Conservation (phyloP, 2,888 invertebrate genomes). For the Calliphora vomitoria region DNA sequence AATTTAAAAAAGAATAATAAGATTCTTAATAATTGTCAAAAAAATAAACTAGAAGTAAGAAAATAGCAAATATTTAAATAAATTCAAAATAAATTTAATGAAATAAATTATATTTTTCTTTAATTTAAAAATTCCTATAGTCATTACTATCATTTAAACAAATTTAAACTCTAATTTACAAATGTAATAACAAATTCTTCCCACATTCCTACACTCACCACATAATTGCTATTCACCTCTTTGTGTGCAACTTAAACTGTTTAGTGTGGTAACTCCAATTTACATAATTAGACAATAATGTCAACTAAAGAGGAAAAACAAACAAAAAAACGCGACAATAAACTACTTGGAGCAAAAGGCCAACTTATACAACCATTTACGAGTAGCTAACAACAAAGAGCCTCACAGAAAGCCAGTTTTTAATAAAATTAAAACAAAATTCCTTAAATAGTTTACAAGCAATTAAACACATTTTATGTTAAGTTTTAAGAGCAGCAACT, state of each 20-base stretch:
- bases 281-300: slow-evolving; percentile 44
- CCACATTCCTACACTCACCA: no score
- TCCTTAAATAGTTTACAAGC: slow-evolving; percentile 53
- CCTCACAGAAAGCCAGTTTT: neutral
- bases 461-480: slow-evolving; percentile 42
- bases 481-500: neutral
- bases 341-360: slow-evolving; percentile 31
- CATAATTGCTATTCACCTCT: neutral
- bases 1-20: no score
- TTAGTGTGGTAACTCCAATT: neutral
- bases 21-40: no score
- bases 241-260: neutral
- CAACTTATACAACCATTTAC: slow-evolving; percentile 42
- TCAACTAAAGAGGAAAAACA: slow-evolving; percentile 14
- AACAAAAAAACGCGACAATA: slow-evolving; percentile 9
- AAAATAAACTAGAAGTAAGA: no score
- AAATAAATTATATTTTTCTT: no score
- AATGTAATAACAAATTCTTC: no score
- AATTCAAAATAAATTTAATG: no score
- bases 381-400: neutral
- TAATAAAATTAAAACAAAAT: slow-evolving; percentile 44
- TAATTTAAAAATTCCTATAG: no score
- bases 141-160: no score
- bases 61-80: no score
- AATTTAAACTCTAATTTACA: no score